A percentile compares a stretch with the other conserved stretches of the same genome.
phyloP scores from a whole-genome alignment of 2,797 vertebrate species.

The Macroramphosus scolopax region DNA sequence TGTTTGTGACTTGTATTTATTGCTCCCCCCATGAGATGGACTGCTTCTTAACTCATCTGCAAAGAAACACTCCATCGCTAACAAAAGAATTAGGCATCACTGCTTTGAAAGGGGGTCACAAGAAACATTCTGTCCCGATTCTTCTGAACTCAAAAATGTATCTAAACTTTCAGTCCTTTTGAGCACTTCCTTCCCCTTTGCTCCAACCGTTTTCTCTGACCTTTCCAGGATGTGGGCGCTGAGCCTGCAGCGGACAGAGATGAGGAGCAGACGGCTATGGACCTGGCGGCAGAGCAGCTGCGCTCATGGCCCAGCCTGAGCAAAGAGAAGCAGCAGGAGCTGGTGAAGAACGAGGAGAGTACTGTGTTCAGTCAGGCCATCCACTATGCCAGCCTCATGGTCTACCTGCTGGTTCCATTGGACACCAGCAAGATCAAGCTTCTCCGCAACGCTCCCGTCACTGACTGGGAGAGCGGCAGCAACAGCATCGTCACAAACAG shows the following conservation, averaged over 20 bases:
- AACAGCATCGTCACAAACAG: conserved; percentile 98
- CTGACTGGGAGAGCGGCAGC: conserved; percentile 98
- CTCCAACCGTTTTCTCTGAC: conserved; percentile 1
- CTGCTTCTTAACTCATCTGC: background rate
- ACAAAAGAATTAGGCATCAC: background rate
- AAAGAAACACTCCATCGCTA: background rate
- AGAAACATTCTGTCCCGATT: conserved; percentile 1
- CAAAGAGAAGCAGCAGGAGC: conserved; percentile 89
- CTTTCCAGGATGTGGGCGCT: conserved; percentile 70
- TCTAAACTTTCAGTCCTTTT: background rate
- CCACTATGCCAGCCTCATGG: conserved; percentile 98
- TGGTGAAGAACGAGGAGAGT: conserved; percentile 95
- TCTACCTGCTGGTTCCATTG: conserved; percentile 92
- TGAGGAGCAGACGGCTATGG: conserved; percentile 92
- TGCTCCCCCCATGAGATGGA: too few relatives aligned
- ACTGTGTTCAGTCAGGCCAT: conserved; percentile 99
- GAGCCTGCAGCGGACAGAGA: conserved; percentile 33
- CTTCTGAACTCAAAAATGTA: background rate
- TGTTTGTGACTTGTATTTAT: too few relatives aligned
- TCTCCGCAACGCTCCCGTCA: conserved; percentile 81
- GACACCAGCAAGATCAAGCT: conserved; percentile 96
- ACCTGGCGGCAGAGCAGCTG: conserved; percentile 92
- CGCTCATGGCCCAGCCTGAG: conserved; percentile 86
- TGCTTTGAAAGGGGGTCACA: background rate
- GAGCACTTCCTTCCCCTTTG: background rate